Evolutionary conservation across 2,888 invertebrate species (phyloP).

Genomic region (Tenthredo scrophulariae): DNA sequence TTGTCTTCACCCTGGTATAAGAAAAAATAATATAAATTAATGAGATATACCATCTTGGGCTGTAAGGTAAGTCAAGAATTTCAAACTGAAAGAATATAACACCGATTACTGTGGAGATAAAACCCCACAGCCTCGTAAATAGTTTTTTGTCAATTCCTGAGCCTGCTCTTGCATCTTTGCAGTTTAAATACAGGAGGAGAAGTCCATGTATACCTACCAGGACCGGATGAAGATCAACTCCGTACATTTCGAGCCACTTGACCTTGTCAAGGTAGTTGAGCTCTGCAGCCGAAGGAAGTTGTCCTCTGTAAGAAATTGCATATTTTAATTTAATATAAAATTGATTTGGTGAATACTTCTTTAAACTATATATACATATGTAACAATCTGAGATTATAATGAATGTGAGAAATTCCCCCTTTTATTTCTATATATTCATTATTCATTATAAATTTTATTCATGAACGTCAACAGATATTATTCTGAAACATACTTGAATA

Average conservation of each 20-base stretch:
- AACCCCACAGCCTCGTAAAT: background rate
- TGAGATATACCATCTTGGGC: background rate
- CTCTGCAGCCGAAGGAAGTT: slow-evolving; percentile 95
- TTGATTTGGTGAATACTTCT: background rate
- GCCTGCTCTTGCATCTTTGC: background rate
- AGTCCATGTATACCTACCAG: slow-evolving; percentile 84
- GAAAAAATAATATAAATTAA: slow-evolving; percentile 53
- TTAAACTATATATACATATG: background rate
- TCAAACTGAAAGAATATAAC: background rate
- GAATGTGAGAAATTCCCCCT: background rate
- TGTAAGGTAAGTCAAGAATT: background rate
- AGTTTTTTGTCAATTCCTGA: background rate
- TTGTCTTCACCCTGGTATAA: slow-evolving; percentile 93
- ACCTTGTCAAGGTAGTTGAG: slow-evolving; percentile 97
- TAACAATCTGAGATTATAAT: background rate
- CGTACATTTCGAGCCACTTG: slow-evolving; percentile 99
- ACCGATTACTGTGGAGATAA: background rate
- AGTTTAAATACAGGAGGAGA: slow-evolving; percentile 10
- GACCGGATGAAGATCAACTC: slow-evolving; percentile 97
- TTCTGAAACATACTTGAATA: background rate
- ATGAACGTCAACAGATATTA: background rate
- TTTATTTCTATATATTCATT: background rate
- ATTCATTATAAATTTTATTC: background rate
- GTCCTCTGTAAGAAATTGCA: slow-evolving; percentile 83
- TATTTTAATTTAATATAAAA: background rate